Conservation (phyloP, 2,113 vertebrate species). For the Cnemophilus loriae region DNA sequence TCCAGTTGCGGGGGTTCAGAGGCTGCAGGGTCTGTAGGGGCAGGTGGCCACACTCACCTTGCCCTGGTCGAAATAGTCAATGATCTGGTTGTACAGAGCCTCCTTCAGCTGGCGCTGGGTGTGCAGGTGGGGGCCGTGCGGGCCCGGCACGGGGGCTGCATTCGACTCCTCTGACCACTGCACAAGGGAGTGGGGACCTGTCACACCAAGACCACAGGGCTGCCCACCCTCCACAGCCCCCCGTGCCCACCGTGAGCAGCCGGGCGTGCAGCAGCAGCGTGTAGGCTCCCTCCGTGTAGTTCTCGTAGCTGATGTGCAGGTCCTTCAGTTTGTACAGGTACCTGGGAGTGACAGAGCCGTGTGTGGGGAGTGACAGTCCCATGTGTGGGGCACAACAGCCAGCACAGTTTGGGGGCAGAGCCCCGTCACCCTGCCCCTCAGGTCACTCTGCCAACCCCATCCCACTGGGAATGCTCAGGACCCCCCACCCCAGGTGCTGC, state of each 20-base stretch:
- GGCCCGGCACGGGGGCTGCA: neutral
- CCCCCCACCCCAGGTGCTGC: rapidly evolving
- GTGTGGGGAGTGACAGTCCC: neutral
- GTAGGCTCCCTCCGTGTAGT: slow-evolving; percentile 58
- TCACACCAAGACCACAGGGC: rapidly evolving
- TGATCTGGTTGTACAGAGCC: slow-evolving; percentile 60
- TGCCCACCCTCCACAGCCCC: rapidly evolving
- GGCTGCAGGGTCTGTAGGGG: neutral
- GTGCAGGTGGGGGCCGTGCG: neutral
- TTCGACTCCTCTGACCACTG: slow-evolving; percentile 54
- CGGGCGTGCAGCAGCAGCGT: slow-evolving; percentile 44
- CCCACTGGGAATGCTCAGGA: neutral
- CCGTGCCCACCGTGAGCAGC: neutral
- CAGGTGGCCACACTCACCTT: neutral
- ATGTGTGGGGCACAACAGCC: neutral
- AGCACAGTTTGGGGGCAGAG: neutral
- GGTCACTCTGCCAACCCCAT: rapidly evolving
- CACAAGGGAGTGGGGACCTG: rapidly evolving
- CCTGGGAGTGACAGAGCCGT: neutral
- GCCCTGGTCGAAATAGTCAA: slow-evolving; percentile 56
- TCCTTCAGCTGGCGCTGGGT: slow-evolving; percentile 67
- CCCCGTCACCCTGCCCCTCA: neutral
- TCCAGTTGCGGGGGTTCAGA: rapidly evolving
- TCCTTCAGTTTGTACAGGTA: slow-evolving; percentile 63
- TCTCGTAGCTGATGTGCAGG: slow-evolving; percentile 48